These are phyloP conservation scores for Condylura cristata DNA, from an alignment of 2,113 vertebrate genomes.

Conservation along the genomic window DNA sequence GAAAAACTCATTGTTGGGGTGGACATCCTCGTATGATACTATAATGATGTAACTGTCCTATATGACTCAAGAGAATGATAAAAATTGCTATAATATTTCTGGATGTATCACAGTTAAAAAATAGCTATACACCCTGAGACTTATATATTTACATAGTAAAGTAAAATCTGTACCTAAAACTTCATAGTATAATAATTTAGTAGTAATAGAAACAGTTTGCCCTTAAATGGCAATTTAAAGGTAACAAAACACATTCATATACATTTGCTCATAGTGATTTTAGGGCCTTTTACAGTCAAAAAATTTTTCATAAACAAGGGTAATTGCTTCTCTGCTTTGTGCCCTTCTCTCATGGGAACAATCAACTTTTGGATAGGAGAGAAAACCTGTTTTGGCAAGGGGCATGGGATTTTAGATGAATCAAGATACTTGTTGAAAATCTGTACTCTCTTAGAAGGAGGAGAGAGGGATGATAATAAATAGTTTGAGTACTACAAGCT, in stretches of 20 bases:
- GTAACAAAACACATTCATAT: background rate
- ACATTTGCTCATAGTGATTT: background rate
- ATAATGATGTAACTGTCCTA: background rate
- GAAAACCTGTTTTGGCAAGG: background rate
- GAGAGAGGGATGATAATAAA: background rate
- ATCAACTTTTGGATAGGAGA: too few species aligned
- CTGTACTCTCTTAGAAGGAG: background rate
- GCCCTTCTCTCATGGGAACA: too few species aligned
- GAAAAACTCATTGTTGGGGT: background rate
- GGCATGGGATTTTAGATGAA: background rate
- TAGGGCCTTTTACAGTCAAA: too few species aligned
- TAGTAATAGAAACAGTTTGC: background rate
- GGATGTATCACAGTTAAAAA: background rate
- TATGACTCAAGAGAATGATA: background rate
- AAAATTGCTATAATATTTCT: constrained; percentile 25
- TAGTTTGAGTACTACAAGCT: background rate
- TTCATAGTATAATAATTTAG: background rate
- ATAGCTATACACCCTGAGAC: constrained; percentile 7
- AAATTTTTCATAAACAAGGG: too few species aligned
- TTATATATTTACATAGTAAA: background rate
- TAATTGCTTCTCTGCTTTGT: too few species aligned
- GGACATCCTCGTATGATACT: background rate
- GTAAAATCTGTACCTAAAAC: background rate
- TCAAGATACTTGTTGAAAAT: background rate
- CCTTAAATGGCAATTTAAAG: background rate